Conservation (phyloP, 2,888 invertebrate species). For the Hemaris fuciformis region DNA sequence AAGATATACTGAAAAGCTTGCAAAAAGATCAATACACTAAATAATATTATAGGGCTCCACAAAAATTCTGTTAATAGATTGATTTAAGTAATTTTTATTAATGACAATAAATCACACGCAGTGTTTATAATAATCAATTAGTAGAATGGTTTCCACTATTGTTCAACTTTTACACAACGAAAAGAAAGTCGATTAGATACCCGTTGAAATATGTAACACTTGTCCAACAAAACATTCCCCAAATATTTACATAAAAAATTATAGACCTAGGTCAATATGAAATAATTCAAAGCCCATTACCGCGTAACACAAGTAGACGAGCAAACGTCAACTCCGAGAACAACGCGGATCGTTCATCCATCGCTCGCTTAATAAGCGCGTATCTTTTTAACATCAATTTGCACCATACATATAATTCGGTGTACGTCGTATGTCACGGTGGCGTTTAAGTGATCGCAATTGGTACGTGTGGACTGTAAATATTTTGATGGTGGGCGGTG, state of each 20-base stretch:
- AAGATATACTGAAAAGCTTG: too few species aligned
- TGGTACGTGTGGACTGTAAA: slow-evolving; percentile 45
- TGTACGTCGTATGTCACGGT: slow-evolving; percentile 55
- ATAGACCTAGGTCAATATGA: slow-evolving; percentile 6
- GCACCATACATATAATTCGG: slow-evolving; percentile 44
- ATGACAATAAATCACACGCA: too few species aligned
- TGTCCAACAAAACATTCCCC: slow-evolving; percentile 5
- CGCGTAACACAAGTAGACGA: slow-evolving; percentile 3
- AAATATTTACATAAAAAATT: slow-evolving; percentile 14
- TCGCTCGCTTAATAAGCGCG: slow-evolving; percentile 25
- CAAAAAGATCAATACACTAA: too few species aligned
- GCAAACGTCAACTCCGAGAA: neutral
- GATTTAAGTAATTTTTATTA: too few species aligned
- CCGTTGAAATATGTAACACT: slow-evolving; percentile 14
- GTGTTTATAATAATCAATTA: too few species aligned
- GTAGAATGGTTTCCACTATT: neutral
- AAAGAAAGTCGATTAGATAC: slow-evolving; percentile 1
- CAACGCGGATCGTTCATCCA: slow-evolving; percentile 1
- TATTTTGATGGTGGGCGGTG: slow-evolving; percentile 50
- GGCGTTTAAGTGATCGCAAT: slow-evolving; percentile 42
- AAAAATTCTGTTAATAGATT: too few species aligned
- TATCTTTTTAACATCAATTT: slow-evolving; percentile 61
- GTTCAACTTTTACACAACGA: neutral
- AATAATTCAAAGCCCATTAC: neutral
- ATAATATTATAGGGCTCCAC: too few species aligned